These are phyloP conservation scores for Mimas tiliae DNA, from an alignment of 2,888 invertebrate species.

Conservation along the genomic window DNA sequence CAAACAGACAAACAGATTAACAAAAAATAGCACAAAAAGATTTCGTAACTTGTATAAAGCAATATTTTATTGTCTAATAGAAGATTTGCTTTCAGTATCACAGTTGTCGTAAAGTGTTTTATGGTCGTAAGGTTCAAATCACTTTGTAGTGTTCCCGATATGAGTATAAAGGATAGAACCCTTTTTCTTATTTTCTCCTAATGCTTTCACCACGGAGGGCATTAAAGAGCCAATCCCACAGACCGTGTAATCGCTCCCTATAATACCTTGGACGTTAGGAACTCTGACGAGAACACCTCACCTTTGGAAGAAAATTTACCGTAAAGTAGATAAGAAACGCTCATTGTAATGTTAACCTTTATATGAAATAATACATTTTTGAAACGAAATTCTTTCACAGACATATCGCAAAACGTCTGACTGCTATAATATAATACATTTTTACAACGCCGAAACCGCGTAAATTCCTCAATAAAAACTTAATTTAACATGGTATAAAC, in stretches of 20 bases:
- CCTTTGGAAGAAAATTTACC: neutral
- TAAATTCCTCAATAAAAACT: conserved; percentile 75
- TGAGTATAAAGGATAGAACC: neutral
- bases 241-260: conserved; percentile 12
- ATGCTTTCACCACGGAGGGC: conserved; percentile 6
- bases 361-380: neutral
- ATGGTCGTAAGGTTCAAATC: neutral
- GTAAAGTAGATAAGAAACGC: neutral
- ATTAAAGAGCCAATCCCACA: conserved; percentile 1
- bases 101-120: neutral
- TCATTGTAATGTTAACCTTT: neutral
- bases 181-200: conserved; percentile 16
- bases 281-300: neutral
- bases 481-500: conserved; percentile 76
- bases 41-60: neutral
- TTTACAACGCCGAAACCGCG: conserved; percentile 47
- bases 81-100: neutral
- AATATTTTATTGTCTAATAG: neutral
- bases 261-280: neutral
- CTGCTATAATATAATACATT: conserved; percentile 25
- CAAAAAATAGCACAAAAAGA: neutral
- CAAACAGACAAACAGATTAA: no score
- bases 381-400: neutral
- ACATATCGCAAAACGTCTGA: conserved; percentile 10
- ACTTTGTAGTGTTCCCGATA: neutral